A percentile compares a stretch with the other conserved stretches of the same genome.
These are phyloP conservation scores for Aethina tumida DNA, from an alignment of 1,140 invertebrate species.

Conservation along the genomic window DNA sequence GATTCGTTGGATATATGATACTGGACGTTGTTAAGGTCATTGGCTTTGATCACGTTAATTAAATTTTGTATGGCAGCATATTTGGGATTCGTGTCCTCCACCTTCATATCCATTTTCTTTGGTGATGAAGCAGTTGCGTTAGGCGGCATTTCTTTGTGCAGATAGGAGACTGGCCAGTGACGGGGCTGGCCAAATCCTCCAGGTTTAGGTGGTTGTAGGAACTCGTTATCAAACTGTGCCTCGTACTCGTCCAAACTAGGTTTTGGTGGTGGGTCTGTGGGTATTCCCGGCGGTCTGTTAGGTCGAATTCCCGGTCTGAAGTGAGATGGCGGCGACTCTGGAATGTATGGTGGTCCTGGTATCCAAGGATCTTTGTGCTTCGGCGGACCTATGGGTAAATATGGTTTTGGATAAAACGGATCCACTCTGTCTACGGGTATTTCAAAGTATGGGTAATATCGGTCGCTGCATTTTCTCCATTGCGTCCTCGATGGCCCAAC, in stretches of 20 bases:
- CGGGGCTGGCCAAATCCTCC: constrained; percentile 41
- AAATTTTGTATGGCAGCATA: constrained; percentile 30
- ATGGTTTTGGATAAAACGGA: constrained; percentile 9
- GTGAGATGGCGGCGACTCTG: constrained; percentile 5
- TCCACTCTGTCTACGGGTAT: constrained; percentile 19
- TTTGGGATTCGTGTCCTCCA: constrained; percentile 17
- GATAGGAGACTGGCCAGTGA: constrained; percentile 56
- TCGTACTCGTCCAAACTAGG: constrained; percentile 35
- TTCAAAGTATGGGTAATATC: constrained; percentile 54
- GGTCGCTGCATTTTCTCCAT: constrained; percentile 74
- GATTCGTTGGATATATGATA: constrained; percentile 29
- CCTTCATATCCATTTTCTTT: constrained; percentile 14
- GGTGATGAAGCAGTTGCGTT: constrained; percentile 20
- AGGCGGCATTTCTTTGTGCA: constrained; percentile 52
- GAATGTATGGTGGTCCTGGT: constrained; percentile 1
- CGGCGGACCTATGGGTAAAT: constrained; percentile 6
- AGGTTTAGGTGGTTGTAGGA: constrained; percentile 37
- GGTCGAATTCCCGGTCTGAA: constrained; percentile 22
- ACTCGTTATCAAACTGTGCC: constrained; percentile 30
- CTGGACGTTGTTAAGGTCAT: constrained; percentile 28
- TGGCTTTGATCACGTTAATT: constrained; percentile 30
- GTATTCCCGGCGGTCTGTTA: constrained; percentile 26
- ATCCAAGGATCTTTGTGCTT: constrained; percentile 1
- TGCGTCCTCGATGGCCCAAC: constrained; percentile 62
- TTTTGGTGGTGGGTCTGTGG: constrained; percentile 23